Evolutionary conservation across 1,140 invertebrate genomes (phyloP).

Genomic region (Sweltsa coloradensis): DNA sequence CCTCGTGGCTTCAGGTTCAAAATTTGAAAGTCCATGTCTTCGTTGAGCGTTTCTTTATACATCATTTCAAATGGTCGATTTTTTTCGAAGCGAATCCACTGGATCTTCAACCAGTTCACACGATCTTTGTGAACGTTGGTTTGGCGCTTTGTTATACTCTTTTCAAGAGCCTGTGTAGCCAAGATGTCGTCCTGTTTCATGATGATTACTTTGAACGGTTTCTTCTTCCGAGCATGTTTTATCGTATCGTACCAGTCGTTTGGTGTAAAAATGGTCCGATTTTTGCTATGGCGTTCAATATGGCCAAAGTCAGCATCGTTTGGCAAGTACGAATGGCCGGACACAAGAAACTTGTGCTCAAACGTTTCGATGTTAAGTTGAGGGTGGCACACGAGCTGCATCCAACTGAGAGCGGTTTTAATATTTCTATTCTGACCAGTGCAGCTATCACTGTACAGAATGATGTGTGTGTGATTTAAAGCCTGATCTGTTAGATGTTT

Average conservation of each 20-base stretch:
- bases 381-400: conserved; percentile 21
- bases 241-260: conserved; percentile 6
- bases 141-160: conserved; percentile 9
- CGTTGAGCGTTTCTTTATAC: conserved; percentile 13
- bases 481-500: conserved; percentile 20
- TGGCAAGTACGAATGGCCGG: conserved; percentile 20
- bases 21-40: conserved; percentile 6
- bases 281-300: conserved; percentile 9
- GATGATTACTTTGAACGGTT: conserved; percentile 7
- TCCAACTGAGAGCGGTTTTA: conserved; percentile 19
- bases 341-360: conserved; percentile 23
- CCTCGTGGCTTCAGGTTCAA: neutral
- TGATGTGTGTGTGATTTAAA: conserved; percentile 19
- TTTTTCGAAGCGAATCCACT: conserved; percentile 14
- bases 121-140: conserved; percentile 4
- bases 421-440: conserved; percentile 24
- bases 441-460: conserved; percentile 22
- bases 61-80: conserved; percentile 9
- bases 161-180: conserved; percentile 3
- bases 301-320: conserved; percentile 19
- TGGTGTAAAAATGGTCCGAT: neutral
- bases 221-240: conserved; percentile 8
- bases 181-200: conserved; percentile 4
- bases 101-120: conserved; percentile 12
- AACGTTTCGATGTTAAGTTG: conserved; percentile 19